Conservation (phyloP, 92 coral and sea anemone species). For the Bergia sp. region DNA sequence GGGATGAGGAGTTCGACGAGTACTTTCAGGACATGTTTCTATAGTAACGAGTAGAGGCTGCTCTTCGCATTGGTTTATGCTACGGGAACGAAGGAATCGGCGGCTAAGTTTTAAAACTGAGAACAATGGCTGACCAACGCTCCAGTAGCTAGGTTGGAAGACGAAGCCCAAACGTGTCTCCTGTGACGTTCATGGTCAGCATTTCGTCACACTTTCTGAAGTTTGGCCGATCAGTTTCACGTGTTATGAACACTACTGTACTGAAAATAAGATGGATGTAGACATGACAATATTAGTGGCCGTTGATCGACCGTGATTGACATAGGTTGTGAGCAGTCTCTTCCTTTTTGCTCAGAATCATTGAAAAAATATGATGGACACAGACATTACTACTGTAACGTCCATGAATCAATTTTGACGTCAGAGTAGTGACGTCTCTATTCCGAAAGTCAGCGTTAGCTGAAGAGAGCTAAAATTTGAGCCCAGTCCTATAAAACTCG, state of each 20-base stretch:
- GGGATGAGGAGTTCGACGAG: conserved; percentile 47
- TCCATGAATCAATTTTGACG: too few species aligned
- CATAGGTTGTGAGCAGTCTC: too few species aligned
- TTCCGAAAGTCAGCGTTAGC: too few species aligned
- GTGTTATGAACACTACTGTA: not conserved
- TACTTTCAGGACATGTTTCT: conserved; percentile 47
- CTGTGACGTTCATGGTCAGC: not conserved
- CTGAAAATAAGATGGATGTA: not conserved
- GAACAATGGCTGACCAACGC: not conserved
- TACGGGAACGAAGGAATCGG: not conserved
- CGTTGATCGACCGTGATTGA: too few species aligned
- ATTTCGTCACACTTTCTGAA: not conserved
- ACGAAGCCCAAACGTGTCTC: not conserved
- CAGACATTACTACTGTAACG: too few species aligned
- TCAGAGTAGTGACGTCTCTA: too few species aligned
- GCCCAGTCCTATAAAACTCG: too few species aligned
- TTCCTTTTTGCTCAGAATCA: too few species aligned
- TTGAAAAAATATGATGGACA: too few species aligned
- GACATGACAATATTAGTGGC: not conserved
- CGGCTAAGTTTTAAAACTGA: not conserved
- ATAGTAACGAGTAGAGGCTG: not conserved
- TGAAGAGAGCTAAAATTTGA: too few species aligned
- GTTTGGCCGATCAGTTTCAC: not conserved
- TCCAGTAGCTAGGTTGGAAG: not conserved
- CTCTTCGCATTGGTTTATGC: not conserved